These are phyloP conservation scores for Nebria salina DNA, from an alignment of 2,888 invertebrate species.

Conservation along the genomic window DNA sequence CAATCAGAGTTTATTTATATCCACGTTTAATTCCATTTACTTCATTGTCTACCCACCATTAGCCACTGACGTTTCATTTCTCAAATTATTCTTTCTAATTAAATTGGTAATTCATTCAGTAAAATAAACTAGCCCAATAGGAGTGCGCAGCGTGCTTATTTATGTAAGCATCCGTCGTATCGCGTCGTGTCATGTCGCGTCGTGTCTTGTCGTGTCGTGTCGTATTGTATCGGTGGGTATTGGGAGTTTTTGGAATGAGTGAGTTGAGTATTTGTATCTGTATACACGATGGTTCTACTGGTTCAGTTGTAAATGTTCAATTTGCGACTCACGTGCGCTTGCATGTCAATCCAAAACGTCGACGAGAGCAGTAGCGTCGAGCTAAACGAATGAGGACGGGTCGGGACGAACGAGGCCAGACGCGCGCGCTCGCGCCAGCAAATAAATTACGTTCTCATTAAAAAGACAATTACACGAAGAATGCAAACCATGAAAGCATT, in stretches of 20 bases:
- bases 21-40: slow-evolving; percentile 26
- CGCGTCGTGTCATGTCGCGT: not conserved
- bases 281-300: not conserved
- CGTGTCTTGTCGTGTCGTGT: not conserved
- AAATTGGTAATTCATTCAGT: slow-evolving; percentile 23
- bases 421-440: slow-evolving; percentile 29
- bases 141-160: not conserved
- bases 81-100: slow-evolving; percentile 34
- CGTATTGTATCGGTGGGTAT: not conserved
- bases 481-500: slow-evolving; percentile 45
- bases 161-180: not conserved
- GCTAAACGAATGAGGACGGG: not conserved
- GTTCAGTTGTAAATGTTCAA: not conserved
- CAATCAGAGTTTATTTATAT: slow-evolving; percentile 42
- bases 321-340: slow-evolving; percentile 11
- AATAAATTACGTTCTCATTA: slow-evolving; percentile 45
- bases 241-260: not conserved
- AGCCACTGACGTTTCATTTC: slow-evolving; percentile 24
- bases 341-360: slow-evolving; percentile 28
- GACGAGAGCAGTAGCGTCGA: slow-evolving; percentile 4
- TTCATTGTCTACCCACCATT: slow-evolving; percentile 15
- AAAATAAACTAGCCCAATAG: not conserved
- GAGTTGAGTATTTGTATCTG: not conserved
- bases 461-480: slow-evolving; percentile 45
- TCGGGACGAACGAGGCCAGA: slow-evolving; percentile 16